Conservation (phyloP, 1,140 invertebrate species). For the Dryas iulia region DNA sequence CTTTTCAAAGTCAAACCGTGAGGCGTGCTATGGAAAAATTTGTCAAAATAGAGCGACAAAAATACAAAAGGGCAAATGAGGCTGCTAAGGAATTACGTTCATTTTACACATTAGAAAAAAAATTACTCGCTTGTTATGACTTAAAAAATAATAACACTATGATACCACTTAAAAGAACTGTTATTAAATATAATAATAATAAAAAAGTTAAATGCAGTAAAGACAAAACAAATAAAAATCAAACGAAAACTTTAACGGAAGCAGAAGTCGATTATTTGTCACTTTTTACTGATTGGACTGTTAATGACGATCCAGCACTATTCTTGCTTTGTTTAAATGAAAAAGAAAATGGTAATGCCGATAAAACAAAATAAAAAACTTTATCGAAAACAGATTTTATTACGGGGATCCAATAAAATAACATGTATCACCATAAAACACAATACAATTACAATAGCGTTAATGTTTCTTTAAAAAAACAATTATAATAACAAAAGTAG, state of each 20-base stretch:
- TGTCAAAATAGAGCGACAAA: constrained; percentile 43
- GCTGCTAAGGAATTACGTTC: constrained; percentile 56
- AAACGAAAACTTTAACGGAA: constrained; percentile 36
- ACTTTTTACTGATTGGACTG: constrained; percentile 66
- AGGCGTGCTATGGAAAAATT: constrained; percentile 46
- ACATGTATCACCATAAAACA: constrained; percentile 61
- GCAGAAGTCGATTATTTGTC: constrained; percentile 57
- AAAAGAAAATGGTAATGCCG: not conserved
- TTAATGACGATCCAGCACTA: constrained; percentile 49
- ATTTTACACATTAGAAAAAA: constrained; percentile 50
- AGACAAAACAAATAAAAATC: constrained; percentile 19
- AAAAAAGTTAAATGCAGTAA: not conserved
- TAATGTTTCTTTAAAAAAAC: constrained; percentile 59
- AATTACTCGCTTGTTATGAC: constrained; percentile 47
- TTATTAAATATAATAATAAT: constrained; percentile 9
- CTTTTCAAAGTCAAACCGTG: constrained; percentile 42
- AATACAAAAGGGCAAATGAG: constrained; percentile 43
- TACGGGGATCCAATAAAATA: constrained; percentile 66
- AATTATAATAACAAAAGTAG: constrained; percentile 73
- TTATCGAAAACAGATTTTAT: constrained; percentile 73
- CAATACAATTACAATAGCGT: constrained; percentile 61
- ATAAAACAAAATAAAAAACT: constrained; percentile 35
- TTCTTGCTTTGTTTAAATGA: constrained; percentile 42
- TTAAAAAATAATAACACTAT: constrained; percentile 18
- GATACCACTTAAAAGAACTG: not conserved